Base-by-base conservation (phyloP, 2,113 vertebrate genomes). In the Pelmatolapia mariae region DNA sequence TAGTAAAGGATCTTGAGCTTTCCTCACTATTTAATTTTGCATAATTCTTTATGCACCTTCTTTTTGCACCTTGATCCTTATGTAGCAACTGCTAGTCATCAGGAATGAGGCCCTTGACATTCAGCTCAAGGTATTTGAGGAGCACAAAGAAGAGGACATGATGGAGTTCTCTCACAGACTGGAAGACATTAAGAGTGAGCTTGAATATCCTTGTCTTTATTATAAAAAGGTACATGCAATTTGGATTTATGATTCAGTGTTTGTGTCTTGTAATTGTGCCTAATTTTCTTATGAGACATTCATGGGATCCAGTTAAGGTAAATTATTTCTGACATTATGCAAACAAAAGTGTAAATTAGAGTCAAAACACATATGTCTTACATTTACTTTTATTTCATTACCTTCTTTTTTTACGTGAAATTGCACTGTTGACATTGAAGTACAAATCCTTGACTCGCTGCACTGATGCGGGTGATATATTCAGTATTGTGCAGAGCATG, bases 101-200 rank as follows among this genome's bases (percentile, higher is more conserved):
- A 98, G 95, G 90, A 99, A 98, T 81, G 99, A 99, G 89, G 98
- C 97, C 73, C 95, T 99, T 95, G 98, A 99, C 95, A 99, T 99
- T 94, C 99, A 99, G 93, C 96, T 99, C 24, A 99, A 98, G 95
- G 99, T 99, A 10, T 99, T 99, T 94, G 97, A 97, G 87, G 99
- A 99, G 78, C 97, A 99, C 92, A 99, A 98, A 89, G 99, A 99
- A 86, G 99, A 99, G 94, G 99, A 99, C 91, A 97, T 98, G 97
- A 97, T 98, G 0, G 99, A 99, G 87, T 98, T 99, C 91, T 98
- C 97, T 56, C 98, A 99, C 91, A 97, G 98, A 85, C 94, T 99
- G 84, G 98, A 99, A 91, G 98, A 99, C 95, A 98, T 99, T 94
- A 97, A 92, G 95, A 96, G 95, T 82, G 99, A 99, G 93, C 54